A percentile compares a stretch with the other conserved stretches of the same genome.
Conservation (phyloP, 2,113 vertebrate species). For the Festucalex cinctus region DNA sequence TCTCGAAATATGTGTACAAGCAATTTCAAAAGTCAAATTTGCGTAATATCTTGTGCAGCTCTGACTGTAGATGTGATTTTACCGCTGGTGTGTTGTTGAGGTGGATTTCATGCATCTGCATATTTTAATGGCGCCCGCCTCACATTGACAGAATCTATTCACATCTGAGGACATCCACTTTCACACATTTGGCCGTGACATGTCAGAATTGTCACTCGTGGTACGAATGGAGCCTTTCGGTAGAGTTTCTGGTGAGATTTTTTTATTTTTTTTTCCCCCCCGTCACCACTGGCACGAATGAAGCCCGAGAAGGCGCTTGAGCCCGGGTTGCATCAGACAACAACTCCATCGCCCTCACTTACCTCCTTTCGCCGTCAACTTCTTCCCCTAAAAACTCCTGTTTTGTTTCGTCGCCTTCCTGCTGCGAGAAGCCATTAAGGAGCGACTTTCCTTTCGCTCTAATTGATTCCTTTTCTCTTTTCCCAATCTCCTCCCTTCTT, state of each 20-base stretch:
- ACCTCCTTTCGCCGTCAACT: conserved; percentile 25
- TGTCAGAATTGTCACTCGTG: not conserved
- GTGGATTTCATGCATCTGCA: not conserved
- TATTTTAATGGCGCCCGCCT: not conserved
- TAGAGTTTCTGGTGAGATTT: not conserved
- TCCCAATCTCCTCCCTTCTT: conserved; percentile 21
- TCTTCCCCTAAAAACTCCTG: conserved; percentile 31
- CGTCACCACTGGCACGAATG: conserved; percentile 24
- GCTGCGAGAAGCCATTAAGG: conserved; percentile 73
- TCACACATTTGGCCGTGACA: not conserved
- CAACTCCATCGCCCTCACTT: conserved; percentile 37
- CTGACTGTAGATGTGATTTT: not conserved
- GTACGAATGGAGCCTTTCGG: not conserved
- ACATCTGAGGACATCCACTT: not conserved
- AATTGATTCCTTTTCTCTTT: conserved; percentile 72
- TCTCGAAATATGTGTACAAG: no score
- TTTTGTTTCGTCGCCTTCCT: conserved; percentile 54
- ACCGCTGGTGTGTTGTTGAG: not conserved
- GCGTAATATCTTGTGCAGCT: no score
- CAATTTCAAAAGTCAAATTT: no score
- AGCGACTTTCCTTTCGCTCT: conserved; percentile 68
- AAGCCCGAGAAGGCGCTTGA: conserved; percentile 39
- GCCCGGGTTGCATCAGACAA: conserved; percentile 61
- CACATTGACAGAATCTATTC: not conserved
- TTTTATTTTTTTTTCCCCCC: not conserved